These are phyloP conservation scores for Gavialis gangeticus DNA, from an alignment of 2,113 vertebrate species.

Conservation along the genomic window DNA sequence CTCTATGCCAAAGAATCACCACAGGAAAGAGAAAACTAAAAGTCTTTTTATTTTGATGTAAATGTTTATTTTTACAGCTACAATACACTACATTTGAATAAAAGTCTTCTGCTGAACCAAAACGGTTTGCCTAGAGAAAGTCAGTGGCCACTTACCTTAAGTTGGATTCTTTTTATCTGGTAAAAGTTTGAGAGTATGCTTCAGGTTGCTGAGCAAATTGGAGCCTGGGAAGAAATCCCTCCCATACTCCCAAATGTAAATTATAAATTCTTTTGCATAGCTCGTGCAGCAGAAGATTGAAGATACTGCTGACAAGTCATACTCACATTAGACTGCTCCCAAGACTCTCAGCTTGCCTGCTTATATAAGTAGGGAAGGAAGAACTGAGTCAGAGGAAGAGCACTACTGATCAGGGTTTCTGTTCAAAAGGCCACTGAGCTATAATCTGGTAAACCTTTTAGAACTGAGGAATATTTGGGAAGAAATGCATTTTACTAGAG, in stretches of 20 bases:
- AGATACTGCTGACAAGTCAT: background rate
- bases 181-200: background rate
- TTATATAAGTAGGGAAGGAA: background rate
- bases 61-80: background rate
- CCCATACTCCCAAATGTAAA: background rate
- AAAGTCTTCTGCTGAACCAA: background rate
- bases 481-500: background rate
- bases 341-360: background rate
- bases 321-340: background rate
- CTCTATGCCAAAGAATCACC: background rate
- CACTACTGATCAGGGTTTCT: background rate
- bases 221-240: background rate
- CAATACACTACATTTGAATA: background rate
- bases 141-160: background rate
- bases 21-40: background rate
- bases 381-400: fast-evolving
- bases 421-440: background rate
- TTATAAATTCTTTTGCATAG: background rate
- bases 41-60: background rate
- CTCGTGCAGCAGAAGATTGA: background rate
- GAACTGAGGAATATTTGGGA: background rate
- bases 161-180: background rate
- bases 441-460: no score
- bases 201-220: fast-evolving
- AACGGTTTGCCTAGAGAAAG: background rate